Base-by-base conservation (phyloP, 2,113 vertebrate genomes). In the Cavia porcellus region DNA sequence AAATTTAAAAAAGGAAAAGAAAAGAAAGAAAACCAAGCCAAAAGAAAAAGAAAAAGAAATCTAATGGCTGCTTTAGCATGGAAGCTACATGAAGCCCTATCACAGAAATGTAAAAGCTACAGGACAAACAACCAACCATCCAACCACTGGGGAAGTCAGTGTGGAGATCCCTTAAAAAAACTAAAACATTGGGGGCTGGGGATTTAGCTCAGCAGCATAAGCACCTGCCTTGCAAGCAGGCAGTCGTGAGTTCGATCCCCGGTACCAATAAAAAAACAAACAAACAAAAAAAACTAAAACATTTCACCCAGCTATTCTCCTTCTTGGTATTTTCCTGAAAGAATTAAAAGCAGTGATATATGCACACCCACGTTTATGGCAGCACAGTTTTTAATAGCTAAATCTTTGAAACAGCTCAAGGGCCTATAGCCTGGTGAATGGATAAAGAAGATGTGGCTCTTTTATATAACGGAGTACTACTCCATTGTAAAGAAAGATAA, bases 1-100 rank as follows among this genome's bases (percentile, higher is more conserved):
- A 98, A 98, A 96, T 86, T 81, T 96, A 98, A 98, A 97, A 93
- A 95, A 98, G 98, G 87, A 94, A 98, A 90, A 93, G 80, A 47
- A 97, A 97, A 98, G 92, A 98, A 96, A 97, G 98, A 98, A 96
- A 98, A 96, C 96, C 98, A 99, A 99, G 98, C 79, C 99, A 98
- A 98, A 97, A 97, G 96, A 97, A 92, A 98, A 97, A 91, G 98
- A 97, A 98, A 99, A 98, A 99, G 50, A 6, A 52, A 52, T 10
- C 9, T 52, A 52, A 52, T 52, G 11, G 35, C 50, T 7, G 20
- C 61, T 45, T 70, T 84, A 38, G 45, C 4, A 19, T 2, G 8
- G 47, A 83, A 28, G 28, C 35, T 42, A 45, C 0, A 3, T 5
- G 64, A 86, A 86, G 52, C 11, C 50, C 62, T 57, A 55, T 30